Percentiles rank a stretch among this genome's conserved stretches.
Conservation (phyloP, 2,113 vertebrate genomes). For the Syngnathoides biaculeatus region DNA sequence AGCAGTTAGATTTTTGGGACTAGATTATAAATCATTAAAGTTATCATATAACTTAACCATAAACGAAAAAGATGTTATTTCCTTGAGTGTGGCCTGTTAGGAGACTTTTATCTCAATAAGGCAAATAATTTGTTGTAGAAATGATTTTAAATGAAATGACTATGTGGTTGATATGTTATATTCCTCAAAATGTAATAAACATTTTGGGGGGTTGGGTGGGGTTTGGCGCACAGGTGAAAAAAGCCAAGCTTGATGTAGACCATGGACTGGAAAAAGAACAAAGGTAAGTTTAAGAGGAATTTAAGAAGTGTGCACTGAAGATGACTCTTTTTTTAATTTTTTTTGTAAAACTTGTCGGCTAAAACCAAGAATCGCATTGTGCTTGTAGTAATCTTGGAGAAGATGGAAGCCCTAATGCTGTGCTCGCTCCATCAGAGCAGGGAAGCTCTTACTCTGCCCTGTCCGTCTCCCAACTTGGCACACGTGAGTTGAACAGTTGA, state of each 20-base stretch:
- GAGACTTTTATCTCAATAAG: no score
- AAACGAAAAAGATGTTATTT: no score
- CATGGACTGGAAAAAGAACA: conserved; percentile 49
- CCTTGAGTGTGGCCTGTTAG: no score
- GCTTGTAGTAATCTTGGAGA: conserved; percentile 39
- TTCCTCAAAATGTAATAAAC: background rate
- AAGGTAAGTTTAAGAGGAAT: conserved; percentile 42
- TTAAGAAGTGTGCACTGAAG: no score
- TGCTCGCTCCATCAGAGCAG: conserved; percentile 51
- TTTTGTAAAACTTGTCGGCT: background rate
- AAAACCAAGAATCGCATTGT: background rate
- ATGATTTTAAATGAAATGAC: no score
- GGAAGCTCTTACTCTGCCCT: conserved; percentile 55
- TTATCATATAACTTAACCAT: no score
- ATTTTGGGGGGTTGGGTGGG: background rate
- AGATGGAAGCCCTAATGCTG: conserved; percentile 43
- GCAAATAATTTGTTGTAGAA: no score
- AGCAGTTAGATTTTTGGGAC: no score
- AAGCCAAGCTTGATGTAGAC: conserved; percentile 67
- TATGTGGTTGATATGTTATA: background rate
- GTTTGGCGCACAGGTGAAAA: conserved; percentile 65
- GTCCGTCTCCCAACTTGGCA: conserved; percentile 48
- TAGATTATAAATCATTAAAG: no score
- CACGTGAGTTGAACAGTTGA: conserved; percentile 40
- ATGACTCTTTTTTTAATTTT: no score